Conservation (phyloP, 1,140 invertebrate species). For the Macrotrachela quadricornifera region DNA sequence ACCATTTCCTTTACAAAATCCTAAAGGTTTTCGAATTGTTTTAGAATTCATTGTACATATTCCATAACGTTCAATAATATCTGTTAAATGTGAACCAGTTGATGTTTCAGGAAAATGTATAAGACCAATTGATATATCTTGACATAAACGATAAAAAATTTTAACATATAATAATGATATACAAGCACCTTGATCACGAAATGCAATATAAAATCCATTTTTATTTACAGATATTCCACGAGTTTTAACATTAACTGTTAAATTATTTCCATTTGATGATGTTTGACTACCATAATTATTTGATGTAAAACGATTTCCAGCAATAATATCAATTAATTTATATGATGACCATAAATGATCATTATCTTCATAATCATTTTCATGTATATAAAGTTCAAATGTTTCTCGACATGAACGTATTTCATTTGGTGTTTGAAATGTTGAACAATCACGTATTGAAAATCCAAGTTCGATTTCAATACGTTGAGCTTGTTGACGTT, state of each 20-base stretch:
- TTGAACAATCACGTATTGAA: conserved; percentile 46
- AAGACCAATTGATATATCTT: conserved; percentile 70
- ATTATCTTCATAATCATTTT: not conserved
- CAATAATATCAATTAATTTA: not conserved
- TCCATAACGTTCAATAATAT: conserved; percentile 48
- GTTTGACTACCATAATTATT: conserved; percentile 1
- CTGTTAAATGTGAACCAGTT: conserved; percentile 64
- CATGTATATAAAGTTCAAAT: conserved; percentile 5
- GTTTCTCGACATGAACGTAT: conserved; percentile 22
- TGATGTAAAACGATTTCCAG: not conserved
- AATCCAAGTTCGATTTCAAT: conserved; percentile 93
- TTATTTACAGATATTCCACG: conserved; percentile 1
- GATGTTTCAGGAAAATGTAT: conserved; percentile 73
- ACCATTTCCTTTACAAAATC: conserved; percentile 3
- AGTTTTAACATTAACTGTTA: conserved; percentile 3
- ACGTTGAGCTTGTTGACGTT: conserved; percentile 67
- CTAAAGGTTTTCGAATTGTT: not conserved
- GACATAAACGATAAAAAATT: conserved; percentile 84
- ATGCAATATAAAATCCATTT: conserved; percentile 80
- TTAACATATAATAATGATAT: conserved; percentile 80
- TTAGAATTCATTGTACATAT: conserved; percentile 1
- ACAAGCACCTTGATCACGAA: conserved; percentile 84
- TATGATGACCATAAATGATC: not conserved
- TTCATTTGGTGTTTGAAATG: conserved; percentile 15
- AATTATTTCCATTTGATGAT: not conserved